Percentiles rank a stretch among this genome's conserved stretches.
phyloP scores from a whole-genome alignment of 1,140 invertebrate species.

The Neodiprion fabricii region DNA sequence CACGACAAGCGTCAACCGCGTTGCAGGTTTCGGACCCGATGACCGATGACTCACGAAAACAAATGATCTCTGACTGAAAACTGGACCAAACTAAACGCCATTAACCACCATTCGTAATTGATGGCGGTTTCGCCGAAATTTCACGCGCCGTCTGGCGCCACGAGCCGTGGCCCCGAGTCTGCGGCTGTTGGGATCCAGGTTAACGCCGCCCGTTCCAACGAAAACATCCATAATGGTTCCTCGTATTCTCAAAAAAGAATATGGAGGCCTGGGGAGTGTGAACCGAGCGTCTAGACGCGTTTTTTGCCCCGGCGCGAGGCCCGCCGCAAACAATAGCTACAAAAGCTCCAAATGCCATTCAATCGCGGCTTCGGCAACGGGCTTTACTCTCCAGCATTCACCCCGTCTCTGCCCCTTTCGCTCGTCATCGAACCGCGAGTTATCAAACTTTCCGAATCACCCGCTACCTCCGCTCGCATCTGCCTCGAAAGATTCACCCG shows the following conservation, averaged over 20 bases:
- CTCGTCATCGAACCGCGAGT: neutral
- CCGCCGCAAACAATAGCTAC: conserved; percentile 4
- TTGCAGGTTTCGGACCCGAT: neutral
- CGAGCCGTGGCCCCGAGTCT: neutral
- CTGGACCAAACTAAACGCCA: no score
- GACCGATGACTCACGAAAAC: no score
- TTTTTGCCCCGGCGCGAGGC: neutral
- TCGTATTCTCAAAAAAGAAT: conserved; percentile 1
- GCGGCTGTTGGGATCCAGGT: neutral
- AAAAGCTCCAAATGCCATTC: conserved; percentile 7
- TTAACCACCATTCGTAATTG: no score
- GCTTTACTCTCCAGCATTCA: neutral
- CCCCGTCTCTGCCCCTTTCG: neutral
- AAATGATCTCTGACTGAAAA: no score
- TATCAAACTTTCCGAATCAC: neutral
- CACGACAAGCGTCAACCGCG: neutral
- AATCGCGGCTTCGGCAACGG: conserved; percentile 5
- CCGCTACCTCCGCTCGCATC: no score
- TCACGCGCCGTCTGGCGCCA: no score
- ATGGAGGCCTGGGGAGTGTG: neutral
- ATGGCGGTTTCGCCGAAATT: no score
- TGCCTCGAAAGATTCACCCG: no score
- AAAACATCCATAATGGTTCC: neutral
- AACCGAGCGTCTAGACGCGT: conserved; percentile 6
- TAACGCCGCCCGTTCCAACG: neutral